These are phyloP conservation scores for Heteractis magnifica DNA, from an alignment of 92 coral and sea anemone genomes.

Conservation along the genomic window DNA sequence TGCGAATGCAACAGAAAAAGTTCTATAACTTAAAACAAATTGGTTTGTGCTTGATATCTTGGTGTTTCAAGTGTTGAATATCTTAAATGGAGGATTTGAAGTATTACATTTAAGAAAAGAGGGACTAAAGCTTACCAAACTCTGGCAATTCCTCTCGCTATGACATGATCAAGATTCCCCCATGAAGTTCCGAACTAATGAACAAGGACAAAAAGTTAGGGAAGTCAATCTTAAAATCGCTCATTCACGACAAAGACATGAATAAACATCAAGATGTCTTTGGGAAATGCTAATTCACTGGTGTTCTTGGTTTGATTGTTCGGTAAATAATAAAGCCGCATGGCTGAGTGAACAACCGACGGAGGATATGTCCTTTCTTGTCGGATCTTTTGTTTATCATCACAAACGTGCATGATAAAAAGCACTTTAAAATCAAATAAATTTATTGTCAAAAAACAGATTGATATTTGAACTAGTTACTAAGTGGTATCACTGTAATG, in stretches of 20 bases:
- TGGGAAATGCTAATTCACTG: not conserved
- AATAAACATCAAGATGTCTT: slow-evolving; percentile 52
- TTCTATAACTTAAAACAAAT: not conserved
- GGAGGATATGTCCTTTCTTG: not conserved
- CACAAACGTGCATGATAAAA: not conserved
- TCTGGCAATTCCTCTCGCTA: slow-evolving; percentile 4
- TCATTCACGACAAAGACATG: slow-evolving; percentile 42
- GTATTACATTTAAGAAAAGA: not conserved
- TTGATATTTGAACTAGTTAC: too few relatives aligned
- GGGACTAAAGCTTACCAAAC: not conserved
- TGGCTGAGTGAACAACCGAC: not conserved
- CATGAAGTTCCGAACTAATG: not conserved
- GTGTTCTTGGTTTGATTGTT: not conserved
- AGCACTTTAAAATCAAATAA: not conserved
- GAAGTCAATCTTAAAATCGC: slow-evolving; percentile 20
- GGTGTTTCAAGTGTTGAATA: not conserved
- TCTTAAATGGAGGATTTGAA: not conserved
- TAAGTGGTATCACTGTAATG: too few relatives aligned
- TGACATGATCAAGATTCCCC: not conserved
- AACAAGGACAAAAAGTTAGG: slow-evolving; percentile 5
- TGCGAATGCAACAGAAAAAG: not conserved
- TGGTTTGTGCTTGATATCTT: not conserved
- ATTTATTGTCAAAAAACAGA: not conserved
- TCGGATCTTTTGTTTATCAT: not conserved
- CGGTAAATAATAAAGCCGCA: not conserved